Evolutionary conservation across 2,888 invertebrate genomes (phyloP).

Genomic region (Mythimna impura): DNA sequence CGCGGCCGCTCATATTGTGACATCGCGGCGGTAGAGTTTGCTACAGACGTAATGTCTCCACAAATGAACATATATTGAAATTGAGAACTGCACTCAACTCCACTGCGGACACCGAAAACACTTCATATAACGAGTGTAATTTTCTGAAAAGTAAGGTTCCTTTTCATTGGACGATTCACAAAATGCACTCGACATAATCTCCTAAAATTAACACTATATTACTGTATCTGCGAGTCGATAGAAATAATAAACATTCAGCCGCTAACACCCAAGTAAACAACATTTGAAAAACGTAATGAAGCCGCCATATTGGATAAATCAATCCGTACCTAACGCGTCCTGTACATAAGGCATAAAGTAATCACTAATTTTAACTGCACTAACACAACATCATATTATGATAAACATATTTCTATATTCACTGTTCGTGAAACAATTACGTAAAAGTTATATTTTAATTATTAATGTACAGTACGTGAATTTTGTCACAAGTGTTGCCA

Average conservation of each 20-base stretch:
- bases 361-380: slow-evolving; percentile 49
- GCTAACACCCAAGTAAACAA: slow-evolving; percentile 73
- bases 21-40: slow-evolving; percentile 78
- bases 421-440: slow-evolving; percentile 31
- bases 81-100: slow-evolving; percentile 57
- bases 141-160: slow-evolving; percentile 47
- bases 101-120: slow-evolving; percentile 59
- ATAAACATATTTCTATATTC: slow-evolving; percentile 46
- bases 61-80: slow-evolving; percentile 58
- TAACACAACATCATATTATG: slow-evolving; percentile 35
- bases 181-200: slow-evolving; percentile 59
- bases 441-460: slow-evolving; percentile 48
- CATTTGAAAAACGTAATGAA: slow-evolving; percentile 69
- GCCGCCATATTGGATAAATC: slow-evolving; percentile 80
- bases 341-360: slow-evolving; percentile 38
- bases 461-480: background rate
- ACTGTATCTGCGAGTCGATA: slow-evolving; percentile 20
- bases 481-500: slow-evolving; percentile 46
- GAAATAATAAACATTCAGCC: slow-evolving; percentile 26
- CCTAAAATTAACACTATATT: slow-evolving; percentile 22
- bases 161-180: slow-evolving; percentile 48
- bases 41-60: slow-evolving; percentile 61
- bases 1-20: slow-evolving; percentile 85
- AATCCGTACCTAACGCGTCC: slow-evolving; percentile 62
- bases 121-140: slow-evolving; percentile 51